Evolutionary conservation across 2,797 vertebrate species (phyloP).

Genomic region (Lagorchestes hirsutus): DNA sequence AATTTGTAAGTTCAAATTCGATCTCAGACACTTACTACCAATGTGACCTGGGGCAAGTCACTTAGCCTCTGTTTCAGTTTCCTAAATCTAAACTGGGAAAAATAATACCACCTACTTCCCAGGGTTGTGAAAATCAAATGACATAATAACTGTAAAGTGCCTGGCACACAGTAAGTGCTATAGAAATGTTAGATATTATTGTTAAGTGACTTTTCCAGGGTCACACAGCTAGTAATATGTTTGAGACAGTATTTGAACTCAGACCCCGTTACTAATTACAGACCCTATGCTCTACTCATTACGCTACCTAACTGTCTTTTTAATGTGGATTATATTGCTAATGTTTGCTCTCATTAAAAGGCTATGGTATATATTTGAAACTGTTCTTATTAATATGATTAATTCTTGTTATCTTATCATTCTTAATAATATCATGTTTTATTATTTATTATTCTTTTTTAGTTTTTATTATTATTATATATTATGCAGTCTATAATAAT

Average conservation of each 20-base stretch:
- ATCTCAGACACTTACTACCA: background rate
- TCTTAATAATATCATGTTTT: background rate
- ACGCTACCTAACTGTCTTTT: background rate
- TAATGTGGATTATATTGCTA: background rate
- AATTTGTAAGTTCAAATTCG: background rate
- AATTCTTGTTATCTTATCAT: background rate
- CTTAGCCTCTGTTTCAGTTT: background rate
- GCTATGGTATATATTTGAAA: background rate
- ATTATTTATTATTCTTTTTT: background rate
- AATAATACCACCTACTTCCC: background rate
- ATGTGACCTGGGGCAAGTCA: background rate
- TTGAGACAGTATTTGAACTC: background rate
- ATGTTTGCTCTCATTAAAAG: background rate
- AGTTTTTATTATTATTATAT: too few relatives aligned
- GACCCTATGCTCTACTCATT: background rate
- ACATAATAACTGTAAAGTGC: background rate
- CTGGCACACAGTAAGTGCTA: background rate
- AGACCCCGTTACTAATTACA: background rate
- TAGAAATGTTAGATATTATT: background rate
- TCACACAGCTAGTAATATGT: background rate
- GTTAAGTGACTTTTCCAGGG: background rate
- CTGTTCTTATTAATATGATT: background rate
- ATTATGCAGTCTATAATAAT: too few relatives aligned
- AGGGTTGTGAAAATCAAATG: background rate
- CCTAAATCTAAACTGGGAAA: background rate